These are phyloP conservation scores for Porites rus DNA, from an alignment of 92 coral and sea anemone genomes.

Conservation along the genomic window DNA sequence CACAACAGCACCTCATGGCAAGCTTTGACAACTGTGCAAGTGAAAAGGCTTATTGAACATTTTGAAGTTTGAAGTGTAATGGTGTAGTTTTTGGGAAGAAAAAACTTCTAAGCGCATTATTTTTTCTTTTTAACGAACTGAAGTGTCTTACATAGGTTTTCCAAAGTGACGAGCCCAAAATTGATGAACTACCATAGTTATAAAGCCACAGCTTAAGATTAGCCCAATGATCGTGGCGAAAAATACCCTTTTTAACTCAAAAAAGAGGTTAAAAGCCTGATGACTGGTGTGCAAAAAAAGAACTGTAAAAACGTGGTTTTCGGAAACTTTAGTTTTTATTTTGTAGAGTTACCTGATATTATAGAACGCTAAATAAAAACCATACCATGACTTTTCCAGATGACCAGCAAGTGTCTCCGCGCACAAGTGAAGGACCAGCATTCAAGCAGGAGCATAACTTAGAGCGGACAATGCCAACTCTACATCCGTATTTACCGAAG, in stretches of 20 bases:
- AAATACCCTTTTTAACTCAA: too few species aligned
- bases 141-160: too few species aligned
- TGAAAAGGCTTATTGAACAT: too few species aligned
- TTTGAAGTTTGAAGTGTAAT: too few species aligned
- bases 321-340: not conserved
- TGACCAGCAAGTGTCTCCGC: conserved; percentile 21
- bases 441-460: not conserved
- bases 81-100: too few species aligned
- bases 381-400: conserved; percentile 34
- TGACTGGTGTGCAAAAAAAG: not conserved
- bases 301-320: not conserved
- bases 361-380: not conserved
- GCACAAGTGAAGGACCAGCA: conserved; percentile 16
- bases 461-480: conserved; percentile 16
- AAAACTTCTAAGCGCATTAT: too few species aligned
- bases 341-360: not conserved
- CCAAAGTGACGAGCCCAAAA: too few species aligned
- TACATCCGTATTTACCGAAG: conserved; percentile 14
- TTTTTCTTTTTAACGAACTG: too few species aligned
- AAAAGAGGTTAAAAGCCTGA: not conserved
- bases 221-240: too few species aligned
- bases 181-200: too few species aligned
- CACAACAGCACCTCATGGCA: not conserved
- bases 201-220: too few species aligned
- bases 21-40: not conserved